Evolutionary conservation across 2,888 invertebrate species (phyloP), one percentile per base, ranked within the genome.

Genomic region (Deilephila porcellus): DNA sequence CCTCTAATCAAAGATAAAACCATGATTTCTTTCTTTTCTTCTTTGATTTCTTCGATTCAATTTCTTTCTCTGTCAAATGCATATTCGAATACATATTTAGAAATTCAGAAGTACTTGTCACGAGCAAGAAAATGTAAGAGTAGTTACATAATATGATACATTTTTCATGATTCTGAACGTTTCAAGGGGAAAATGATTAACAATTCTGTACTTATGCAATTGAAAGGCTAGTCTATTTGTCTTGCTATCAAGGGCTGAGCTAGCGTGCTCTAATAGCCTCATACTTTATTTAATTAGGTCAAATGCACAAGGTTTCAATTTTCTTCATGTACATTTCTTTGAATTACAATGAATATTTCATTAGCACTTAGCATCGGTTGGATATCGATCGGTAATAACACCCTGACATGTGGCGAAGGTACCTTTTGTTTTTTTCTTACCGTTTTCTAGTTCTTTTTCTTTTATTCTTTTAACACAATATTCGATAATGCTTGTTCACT

Each of bases 121-220:
- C n/a, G 4, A n/a, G 56, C 0, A 4, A 19, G n/a, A n/a, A 0
- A 17, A 1, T 4, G 6, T 6, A 56, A 1, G 14, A n/a, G n/a
- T n/a, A 2, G 19, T 56, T 56, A n/a, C 56, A n/a, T 56, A 56
- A n/a, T 56, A n/a, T 4, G 4, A 56, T 56, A n/a, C 4, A n/a
- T 56, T 56, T 56, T n/a, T 56, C 56, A 56, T 56, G 56, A 5
- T 56, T 56, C 56, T 56, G 19, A 56, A n/a, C 56, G 5, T 0
- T n/a, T 56, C n/a, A 56, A 56, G 56, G 19, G 56, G n/a, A 56
- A 56, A n/a, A 56, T 56, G n/a, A n/a, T n/a, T 56, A n/a, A 56
- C 56, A 56, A 56, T 56, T 56, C 6, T 56, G 19, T 56, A 25
- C 25, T 25, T 25, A 56, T 56, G 56, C 56, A 56, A 56, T 56